These are phyloP conservation scores for Columba livia DNA, from an alignment of 2,113 vertebrate genomes.

Conservation along the genomic window DNA sequence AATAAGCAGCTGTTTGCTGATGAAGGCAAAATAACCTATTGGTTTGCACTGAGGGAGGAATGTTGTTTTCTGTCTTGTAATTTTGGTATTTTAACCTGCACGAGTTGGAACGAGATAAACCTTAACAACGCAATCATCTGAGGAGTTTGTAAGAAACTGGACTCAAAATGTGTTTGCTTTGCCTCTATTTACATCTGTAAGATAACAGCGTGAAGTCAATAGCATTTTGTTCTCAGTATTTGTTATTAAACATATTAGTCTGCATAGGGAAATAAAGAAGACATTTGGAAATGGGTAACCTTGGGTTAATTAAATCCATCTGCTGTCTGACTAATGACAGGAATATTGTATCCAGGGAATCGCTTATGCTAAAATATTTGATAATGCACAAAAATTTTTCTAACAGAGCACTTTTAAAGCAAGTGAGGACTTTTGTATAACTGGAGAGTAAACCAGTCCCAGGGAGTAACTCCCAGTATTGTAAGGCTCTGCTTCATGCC, in stretches of 20 bases:
- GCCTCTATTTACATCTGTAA: background rate
- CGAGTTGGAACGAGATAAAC: background rate
- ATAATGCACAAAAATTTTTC: background rate
- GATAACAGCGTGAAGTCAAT: background rate
- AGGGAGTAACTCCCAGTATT: background rate
- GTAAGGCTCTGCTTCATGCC: background rate
- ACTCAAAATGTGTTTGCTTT: background rate
- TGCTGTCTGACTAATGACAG: constrained; percentile 29
- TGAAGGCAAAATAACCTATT: background rate
- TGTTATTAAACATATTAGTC: background rate
- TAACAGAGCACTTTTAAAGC: background rate
- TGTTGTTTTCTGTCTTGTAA: background rate
- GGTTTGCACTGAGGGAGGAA: background rate
- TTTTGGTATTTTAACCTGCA: background rate
- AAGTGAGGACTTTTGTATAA: background rate
- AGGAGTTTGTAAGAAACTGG: background rate
- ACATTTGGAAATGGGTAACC: constrained; percentile 12
- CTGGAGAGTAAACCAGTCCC: background rate
- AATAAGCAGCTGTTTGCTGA: background rate
- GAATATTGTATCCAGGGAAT: constrained; percentile 8
- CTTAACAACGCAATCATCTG: background rate
- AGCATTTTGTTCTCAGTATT: background rate
- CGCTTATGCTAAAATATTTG: background rate
- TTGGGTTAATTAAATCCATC: constrained; percentile 46
- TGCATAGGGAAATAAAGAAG: background rate